phyloP scores from a whole-genome alignment of 2,113 vertebrate species.

The Hydrolagus affinis region DNA sequence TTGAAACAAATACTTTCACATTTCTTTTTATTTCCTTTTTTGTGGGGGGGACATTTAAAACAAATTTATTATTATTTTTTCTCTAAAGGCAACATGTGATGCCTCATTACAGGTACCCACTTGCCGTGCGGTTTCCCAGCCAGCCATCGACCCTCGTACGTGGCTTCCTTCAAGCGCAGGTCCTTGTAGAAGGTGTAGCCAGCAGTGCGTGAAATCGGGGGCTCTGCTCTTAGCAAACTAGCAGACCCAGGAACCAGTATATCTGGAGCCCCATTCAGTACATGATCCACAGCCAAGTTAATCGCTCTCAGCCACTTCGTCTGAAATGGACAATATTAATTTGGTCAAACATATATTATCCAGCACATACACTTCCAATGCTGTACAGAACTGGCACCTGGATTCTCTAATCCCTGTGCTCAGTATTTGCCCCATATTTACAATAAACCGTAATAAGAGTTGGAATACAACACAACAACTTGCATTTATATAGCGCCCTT shows the following conservation, averaged over 20 bases:
- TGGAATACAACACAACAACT: too few relatives aligned
- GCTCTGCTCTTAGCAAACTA: slow-evolving; percentile 65
- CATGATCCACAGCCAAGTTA: slow-evolving; percentile 87
- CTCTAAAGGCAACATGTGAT: too few relatives aligned
- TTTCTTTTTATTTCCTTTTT: slow-evolving; percentile 1
- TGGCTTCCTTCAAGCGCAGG: slow-evolving; percentile 77
- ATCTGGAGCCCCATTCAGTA: slow-evolving; percentile 62
- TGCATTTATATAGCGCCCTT: too few relatives aligned
- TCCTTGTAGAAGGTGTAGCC: slow-evolving; percentile 93
- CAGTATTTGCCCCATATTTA: too few relatives aligned
- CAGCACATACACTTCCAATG: too few relatives aligned
- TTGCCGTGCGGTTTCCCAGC: slow-evolving; percentile 84
- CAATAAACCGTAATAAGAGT: too few relatives aligned
- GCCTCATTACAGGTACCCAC: slow-evolving; percentile 46
- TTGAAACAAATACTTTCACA: background rate
- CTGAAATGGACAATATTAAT: slow-evolving; percentile 48
- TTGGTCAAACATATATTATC: too few relatives aligned
- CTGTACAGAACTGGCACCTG: too few relatives aligned
- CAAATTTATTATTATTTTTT: background rate
- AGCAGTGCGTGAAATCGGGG: slow-evolving; percentile 80
- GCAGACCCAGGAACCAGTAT: slow-evolving; percentile 43
- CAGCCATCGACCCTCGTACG: slow-evolving; percentile 82
- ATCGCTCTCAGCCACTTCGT: slow-evolving; percentile 87
- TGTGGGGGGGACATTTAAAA: slow-evolving; percentile 11
- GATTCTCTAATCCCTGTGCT: too few relatives aligned